Evolutionary conservation across 2,113 vertebrate genomes (phyloP).

Genomic region (Oriolus oriolus): DNA sequence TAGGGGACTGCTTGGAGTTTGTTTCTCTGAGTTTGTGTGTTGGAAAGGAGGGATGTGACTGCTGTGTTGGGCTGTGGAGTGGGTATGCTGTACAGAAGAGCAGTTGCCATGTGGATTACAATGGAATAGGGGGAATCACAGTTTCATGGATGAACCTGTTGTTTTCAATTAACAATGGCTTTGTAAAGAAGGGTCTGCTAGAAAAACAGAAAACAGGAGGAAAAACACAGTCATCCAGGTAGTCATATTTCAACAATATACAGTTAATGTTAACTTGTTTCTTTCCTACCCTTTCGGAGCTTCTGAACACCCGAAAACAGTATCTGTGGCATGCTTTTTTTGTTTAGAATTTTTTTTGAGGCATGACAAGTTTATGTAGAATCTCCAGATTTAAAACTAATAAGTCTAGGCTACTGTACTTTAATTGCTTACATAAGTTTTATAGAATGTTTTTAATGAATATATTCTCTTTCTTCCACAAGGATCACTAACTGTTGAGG

Average conservation of each 20-base stretch:
- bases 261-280: neutral
- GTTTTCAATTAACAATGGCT: neutral
- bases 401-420: neutral
- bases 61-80: neutral
- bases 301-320: neutral
- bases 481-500: slow-evolving; percentile 85
- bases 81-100: neutral
- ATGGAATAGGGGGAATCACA: neutral
- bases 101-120: neutral
- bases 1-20: neutral
- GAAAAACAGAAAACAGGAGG: neutral
- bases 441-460: neutral
- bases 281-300: neutral
- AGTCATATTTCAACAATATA: neutral
- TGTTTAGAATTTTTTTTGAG: neutral
- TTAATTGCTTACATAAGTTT: neutral
- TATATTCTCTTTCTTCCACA: slow-evolving; percentile 21
- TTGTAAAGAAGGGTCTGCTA: neutral
- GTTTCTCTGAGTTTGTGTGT: neutral
- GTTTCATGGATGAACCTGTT: neutral
- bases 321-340: neutral
- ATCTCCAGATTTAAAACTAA: neutral
- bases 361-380: neutral
- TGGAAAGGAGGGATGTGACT: neutral
- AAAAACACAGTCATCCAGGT: neutral